Evolutionary conservation across 2,113 vertebrate genomes (phyloP).

Genomic region (cattle (Bos taurus)): ARS-UCD2.0 NC_037328.1:125723001-125723500

Average conservation of each 20-base stretch:
- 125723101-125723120: neutral
- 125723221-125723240: neutral
- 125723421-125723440: neutral
- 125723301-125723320: neutral
- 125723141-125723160: neutral
- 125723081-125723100: neutral
- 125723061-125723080: neutral
- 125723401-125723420: neutral
- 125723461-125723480: neutral
- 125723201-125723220: neutral
- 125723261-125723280: neutral
- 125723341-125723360: neutral
- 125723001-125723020: fast-evolving
- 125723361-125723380: neutral
- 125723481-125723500: neutral
- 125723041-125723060: neutral
- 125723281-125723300: neutral
- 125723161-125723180: neutral
- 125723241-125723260: neutral
- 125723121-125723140: neutral
- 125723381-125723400: neutral
- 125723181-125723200: neutral
- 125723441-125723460: neutral
- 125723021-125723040: too few species aligned
- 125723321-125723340: neutral